A percentile compares a stretch with the other conserved stretches of the same genome.
phyloP scores from a whole-genome alignment of 1,140 invertebrate species.

The Diorhabda elongata region DNA sequence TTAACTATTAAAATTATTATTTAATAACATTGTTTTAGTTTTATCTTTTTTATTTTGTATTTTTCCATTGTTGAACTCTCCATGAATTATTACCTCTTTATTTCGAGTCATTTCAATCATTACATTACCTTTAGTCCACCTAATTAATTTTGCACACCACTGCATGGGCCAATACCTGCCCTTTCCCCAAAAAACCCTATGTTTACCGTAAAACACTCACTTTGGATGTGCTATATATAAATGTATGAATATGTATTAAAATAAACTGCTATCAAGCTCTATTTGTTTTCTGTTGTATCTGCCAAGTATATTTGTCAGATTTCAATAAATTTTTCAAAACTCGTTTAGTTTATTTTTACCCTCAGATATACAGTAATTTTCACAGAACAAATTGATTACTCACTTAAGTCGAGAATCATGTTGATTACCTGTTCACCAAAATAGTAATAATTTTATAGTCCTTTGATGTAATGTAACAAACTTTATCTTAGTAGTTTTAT shows the following conservation, averaged over 20 bases:
- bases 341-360: neutral
- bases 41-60: constrained; percentile 40
- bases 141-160: constrained; percentile 35
- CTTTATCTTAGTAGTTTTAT: too few species aligned
- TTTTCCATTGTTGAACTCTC: constrained; percentile 40
- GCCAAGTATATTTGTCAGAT: constrained; percentile 46
- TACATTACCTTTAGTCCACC: constrained; percentile 13
- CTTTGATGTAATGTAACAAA: too few species aligned
- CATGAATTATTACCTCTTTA: constrained; percentile 38
- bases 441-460: too few species aligned
- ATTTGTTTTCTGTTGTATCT: constrained; percentile 49
- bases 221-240: constrained; percentile 51
- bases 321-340: constrained; percentile 48
- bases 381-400: too few species aligned
- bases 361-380: too few species aligned
- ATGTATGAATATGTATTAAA: constrained; percentile 51
- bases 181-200: constrained; percentile 35
- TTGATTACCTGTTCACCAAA: too few species aligned
- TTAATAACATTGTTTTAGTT: constrained; percentile 47
- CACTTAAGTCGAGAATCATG: too few species aligned
- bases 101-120: constrained; percentile 23
- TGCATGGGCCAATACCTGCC: constrained; percentile 37
- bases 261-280: constrained; percentile 49
- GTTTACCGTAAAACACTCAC: constrained; percentile 46
- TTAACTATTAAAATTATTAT: constrained; percentile 47